Conservation (phyloP, 30 jellyfish, hydroid and myxozoan species). For the Morbakka virulenta region DNA sequence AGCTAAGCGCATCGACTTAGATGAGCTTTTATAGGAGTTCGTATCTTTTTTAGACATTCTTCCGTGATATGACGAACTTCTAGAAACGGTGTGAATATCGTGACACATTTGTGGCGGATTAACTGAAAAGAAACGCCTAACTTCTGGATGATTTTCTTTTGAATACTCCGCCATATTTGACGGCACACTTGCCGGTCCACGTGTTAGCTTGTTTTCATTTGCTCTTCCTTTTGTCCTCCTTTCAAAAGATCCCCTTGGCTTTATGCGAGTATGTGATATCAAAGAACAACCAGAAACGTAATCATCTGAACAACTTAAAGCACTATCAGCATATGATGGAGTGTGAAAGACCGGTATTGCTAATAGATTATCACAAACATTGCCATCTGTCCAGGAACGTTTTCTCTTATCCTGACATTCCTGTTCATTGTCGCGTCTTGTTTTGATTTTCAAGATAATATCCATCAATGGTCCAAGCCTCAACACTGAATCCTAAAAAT, state of each 20-base stretch:
- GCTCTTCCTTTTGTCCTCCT: conserved; percentile 79
- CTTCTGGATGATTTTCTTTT: conserved; percentile 16
- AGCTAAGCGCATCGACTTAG: too few species aligned
- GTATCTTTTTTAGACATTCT: conserved; percentile 56
- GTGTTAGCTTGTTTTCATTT: conserved; percentile 30
- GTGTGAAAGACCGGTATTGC: too few species aligned
- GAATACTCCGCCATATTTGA: not conserved
- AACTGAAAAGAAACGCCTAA: too few species aligned
- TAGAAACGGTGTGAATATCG: too few species aligned
- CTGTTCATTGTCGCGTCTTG: too few species aligned
- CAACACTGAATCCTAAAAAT: conserved; percentile 39
- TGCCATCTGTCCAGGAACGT: too few species aligned
- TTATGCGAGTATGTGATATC: conserved; percentile 56
- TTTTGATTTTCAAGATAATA: too few species aligned
- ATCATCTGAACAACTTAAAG: conserved; percentile 73
- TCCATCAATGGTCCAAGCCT: conserved; percentile 23
- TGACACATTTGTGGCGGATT: conserved; percentile 43
- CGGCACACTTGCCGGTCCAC: conserved; percentile 1
- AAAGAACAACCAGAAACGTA: conserved; percentile 81
- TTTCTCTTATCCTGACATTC: too few species aligned
- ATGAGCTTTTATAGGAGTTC: not conserved
- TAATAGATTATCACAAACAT: too few species aligned
- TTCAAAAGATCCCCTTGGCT: conserved; percentile 12
- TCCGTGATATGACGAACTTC: conserved; percentile 76
- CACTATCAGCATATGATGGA: conserved; percentile 36